phyloP scores from a whole-genome alignment of 53 echinoderm and acorn worm genomes.

The Hippasteria phrygiana region DNA sequence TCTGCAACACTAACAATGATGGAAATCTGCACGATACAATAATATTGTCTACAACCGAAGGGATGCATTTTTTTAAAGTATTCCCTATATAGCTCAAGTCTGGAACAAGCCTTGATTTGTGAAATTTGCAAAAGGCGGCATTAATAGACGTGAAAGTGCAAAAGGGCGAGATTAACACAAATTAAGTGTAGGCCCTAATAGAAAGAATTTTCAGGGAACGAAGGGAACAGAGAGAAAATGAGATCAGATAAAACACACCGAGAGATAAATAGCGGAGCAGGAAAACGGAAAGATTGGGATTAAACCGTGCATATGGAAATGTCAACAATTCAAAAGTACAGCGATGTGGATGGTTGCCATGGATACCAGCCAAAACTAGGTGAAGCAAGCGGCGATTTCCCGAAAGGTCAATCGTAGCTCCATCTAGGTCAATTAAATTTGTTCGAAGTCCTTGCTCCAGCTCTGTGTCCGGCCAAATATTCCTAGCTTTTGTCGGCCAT shows the following conservation, averaged over 20 bases:
- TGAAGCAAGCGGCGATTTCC: constrained; percentile 51
- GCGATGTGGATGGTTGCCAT: constrained; percentile 38
- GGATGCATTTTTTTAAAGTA: too few relatives aligned
- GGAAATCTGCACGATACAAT: too few relatives aligned
- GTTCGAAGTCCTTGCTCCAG: neutral
- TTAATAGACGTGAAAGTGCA: too few relatives aligned
- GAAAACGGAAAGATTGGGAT: neutral
- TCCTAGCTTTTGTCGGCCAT: too few relatives aligned
- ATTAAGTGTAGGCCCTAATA: too few relatives aligned
- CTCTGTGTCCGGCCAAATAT: neutral
- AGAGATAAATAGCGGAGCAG: neutral
- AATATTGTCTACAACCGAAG: too few relatives aligned
- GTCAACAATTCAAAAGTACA: constrained; percentile 65
- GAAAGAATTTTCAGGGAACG: neutral
- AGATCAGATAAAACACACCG: neutral
- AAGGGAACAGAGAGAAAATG: neutral
- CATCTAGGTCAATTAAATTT: constrained; percentile 59
- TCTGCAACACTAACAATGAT: too few relatives aligned
- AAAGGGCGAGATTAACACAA: too few relatives aligned
- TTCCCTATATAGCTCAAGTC: too few relatives aligned
- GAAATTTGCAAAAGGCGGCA: too few relatives aligned
- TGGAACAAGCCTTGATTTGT: too few relatives aligned
- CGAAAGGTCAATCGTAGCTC: constrained; percentile 34
- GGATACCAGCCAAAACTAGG: constrained; percentile 50
- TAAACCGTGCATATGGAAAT: constrained; percentile 26